Percentiles rank a stretch among this genome's conserved stretches.
These are phyloP conservation scores for Apotomis betuletana DNA, from an alignment of 2,888 invertebrate genomes.

Conservation along the genomic window DNA sequence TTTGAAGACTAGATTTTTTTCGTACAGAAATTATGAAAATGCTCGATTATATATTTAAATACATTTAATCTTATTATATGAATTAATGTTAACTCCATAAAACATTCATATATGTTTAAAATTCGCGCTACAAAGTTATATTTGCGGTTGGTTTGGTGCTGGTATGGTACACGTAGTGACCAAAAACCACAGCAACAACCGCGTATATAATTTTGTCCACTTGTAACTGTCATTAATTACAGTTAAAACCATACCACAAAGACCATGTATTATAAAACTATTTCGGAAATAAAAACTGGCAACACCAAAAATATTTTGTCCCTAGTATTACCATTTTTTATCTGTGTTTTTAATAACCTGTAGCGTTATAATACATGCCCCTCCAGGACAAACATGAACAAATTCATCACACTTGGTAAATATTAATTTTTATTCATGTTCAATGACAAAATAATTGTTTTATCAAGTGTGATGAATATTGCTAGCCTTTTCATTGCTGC, in stretches of 20 bases:
- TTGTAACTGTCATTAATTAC: neutral
- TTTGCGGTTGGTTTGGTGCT: neutral
- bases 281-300: neutral
- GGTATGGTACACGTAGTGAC: neutral
- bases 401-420: neutral
- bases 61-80: constrained; percentile 49
- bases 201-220: constrained; percentile 9
- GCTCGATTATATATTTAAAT: constrained; percentile 48
- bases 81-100: constrained; percentile 48
- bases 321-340: neutral
- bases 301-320: neutral
- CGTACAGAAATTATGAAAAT: constrained; percentile 54
- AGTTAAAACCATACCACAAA: neutral
- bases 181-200: neutral
- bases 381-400: neutral
- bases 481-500: neutral
- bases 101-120: constrained; percentile 53
- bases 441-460: neutral
- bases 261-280: neutral
- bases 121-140: constrained; percentile 2
- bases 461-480: constrained; percentile 1
- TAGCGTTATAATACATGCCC: neutral
- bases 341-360: neutral
- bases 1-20: constrained; percentile 59
- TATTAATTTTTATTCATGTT: neutral